Percentiles rank a stretch among this genome's conserved stretches.
Evolutionary conservation across 2,113 vertebrate species (phyloP).

Genomic region (Rhabdomys dilectus): DNA sequence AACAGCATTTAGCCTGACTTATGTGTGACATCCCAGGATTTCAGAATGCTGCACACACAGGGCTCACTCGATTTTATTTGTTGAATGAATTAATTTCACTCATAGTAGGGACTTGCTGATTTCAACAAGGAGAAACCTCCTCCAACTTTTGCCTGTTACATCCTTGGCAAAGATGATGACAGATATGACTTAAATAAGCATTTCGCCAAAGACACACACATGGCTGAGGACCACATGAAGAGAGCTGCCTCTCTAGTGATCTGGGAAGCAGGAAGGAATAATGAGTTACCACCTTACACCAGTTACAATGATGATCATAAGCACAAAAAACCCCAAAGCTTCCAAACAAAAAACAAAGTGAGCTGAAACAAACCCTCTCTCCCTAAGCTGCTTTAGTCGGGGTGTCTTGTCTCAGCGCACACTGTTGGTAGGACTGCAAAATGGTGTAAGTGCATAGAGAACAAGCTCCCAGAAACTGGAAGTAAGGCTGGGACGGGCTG

Average conservation of each 20-base stretch:
- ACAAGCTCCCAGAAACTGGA: background rate
- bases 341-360: background rate
- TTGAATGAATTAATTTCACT: constrained; percentile 25
- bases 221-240: background rate
- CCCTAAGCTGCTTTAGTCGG: background rate
- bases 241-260: background rate
- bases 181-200: background rate
- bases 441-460: background rate
- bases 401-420: background rate
- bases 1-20: background rate
- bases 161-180: constrained; percentile 9
- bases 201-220: background rate
- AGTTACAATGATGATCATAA: background rate
- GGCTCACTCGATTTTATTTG: background rate
- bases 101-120: background rate
- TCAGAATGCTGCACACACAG: background rate
- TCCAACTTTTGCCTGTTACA: background rate
- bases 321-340: background rate
- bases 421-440: background rate
- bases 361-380: background rate
- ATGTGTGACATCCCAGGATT: background rate
- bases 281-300: background rate
- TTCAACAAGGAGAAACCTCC: background rate
- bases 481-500: background rate
- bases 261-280: background rate